Percentiles rank a stretch among this genome's conserved stretches.
These are phyloP conservation scores for Aelia acuminata DNA, from an alignment of 2,888 invertebrate genomes.

Conservation along the genomic window DNA sequence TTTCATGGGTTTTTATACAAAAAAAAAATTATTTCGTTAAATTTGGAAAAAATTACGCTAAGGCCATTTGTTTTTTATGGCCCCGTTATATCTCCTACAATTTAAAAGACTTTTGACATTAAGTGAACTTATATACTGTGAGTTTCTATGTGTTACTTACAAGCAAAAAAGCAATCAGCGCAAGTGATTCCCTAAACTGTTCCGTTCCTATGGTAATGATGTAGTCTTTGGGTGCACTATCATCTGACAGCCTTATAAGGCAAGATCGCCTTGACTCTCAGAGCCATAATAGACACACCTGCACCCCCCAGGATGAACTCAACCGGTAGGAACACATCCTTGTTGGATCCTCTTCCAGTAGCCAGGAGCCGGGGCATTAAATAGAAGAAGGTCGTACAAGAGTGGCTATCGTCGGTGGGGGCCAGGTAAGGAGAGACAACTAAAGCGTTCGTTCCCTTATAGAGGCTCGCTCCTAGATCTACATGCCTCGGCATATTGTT, in stretches of 20 bases:
- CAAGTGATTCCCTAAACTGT: too few relatives aligned
- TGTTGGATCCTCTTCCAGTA: background rate
- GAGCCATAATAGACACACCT: background rate
- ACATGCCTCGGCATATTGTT: conserved; percentile 41
- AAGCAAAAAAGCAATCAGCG: too few relatives aligned
- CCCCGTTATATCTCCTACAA: too few relatives aligned
- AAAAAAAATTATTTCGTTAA: too few relatives aligned
- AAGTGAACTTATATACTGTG: too few relatives aligned
- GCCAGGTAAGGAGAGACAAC: conserved; percentile 10
- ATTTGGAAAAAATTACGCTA: too few relatives aligned
- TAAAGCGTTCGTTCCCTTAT: conserved; percentile 32
- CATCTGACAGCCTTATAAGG: background rate
- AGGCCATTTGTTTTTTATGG: too few relatives aligned
- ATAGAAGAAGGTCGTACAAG: background rate
- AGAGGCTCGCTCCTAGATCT: conserved; percentile 15
- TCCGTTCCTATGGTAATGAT: background rate
- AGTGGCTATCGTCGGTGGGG: background rate
- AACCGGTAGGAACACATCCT: background rate
- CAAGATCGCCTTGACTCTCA: background rate
- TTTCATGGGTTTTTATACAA: too few relatives aligned
- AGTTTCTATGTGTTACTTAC: too few relatives aligned
- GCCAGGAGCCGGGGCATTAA: background rate
- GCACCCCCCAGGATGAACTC: background rate
- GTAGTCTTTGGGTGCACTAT: background rate
- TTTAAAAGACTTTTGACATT: too few relatives aligned